Evolutionary conservation across 2,113 vertebrate species (phyloP), one percentile per base, ranked within the genome.

Genomic region (Myiopsitta monachus): DNA sequence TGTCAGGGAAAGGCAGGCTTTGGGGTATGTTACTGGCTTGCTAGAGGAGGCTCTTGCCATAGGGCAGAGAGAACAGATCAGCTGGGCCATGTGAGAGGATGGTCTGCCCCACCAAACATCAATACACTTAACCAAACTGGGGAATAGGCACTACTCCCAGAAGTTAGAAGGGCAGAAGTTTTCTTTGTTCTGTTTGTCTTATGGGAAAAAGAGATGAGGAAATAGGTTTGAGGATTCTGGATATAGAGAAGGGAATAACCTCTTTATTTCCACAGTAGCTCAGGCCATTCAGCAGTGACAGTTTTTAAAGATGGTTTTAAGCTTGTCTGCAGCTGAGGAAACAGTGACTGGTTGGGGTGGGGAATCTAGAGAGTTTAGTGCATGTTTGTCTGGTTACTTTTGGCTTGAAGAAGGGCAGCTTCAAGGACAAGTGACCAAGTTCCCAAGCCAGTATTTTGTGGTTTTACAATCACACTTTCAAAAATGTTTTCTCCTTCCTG

Each of bases 391-490:
- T 43, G 30, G 72, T 75, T 83, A 61, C 85, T 95, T 88, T 72
- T 90, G 83, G 73, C 89, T 92, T 94, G 73, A 92, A 93, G 78
- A 64, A 84, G 39, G 55, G 38, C 80, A 92, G 77, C 49, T 85
- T 85, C 74, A 69, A 69, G 75, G 61, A 84, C 27, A 59, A 84
- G 63, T 83, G 68, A 59, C 85, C 83, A 81, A 75, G 69, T 79
- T 90, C 92, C 76, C 88, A 88, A 95, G 64, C 57, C 81, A 77
- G 80, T 92, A 92, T 87, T 96, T 94, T 94, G 86, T 87, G 95
- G 95, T 94, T 97, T 95, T 92, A 94, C 69, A 94, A 82, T 95
- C 95, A 93, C 94, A 96, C 95, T 95, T 96, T 87, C 47, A 96
- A 83, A 97, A 97, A 77, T 88, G 90, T 91, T 94, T 91, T 94